Conservation (phyloP, 2,797 vertebrate species). For the Morus bassanus region DNA sequence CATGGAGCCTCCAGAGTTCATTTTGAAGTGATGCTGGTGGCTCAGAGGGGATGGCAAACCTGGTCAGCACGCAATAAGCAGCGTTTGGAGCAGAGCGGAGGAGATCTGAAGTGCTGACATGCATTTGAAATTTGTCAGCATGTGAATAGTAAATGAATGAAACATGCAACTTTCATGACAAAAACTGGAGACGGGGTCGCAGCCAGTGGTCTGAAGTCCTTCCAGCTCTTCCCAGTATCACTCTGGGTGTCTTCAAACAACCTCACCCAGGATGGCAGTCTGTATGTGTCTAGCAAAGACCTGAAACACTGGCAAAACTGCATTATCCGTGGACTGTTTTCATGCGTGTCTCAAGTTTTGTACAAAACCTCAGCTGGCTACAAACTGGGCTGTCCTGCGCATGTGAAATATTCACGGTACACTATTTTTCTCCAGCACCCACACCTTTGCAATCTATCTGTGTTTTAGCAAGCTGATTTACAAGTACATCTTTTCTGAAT, state of each 20-base stretch:
- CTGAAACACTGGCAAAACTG: background rate
- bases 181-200: background rate
- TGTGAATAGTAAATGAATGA: background rate
- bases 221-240: background rate
- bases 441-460: slow-evolving; percentile 25
- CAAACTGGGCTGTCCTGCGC: background rate
- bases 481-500: slow-evolving; percentile 45
- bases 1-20: background rate
- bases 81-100: background rate
- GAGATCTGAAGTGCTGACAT: background rate
- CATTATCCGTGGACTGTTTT: background rate
- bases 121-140: background rate
- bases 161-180: background rate
- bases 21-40: background rate
- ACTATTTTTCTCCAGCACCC: background rate
- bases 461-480: slow-evolving; percentile 39
- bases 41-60: background rate
- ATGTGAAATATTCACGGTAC: background rate
- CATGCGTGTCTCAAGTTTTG: background rate
- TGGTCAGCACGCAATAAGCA: background rate
- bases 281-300: background rate
- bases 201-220: background rate
- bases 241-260: background rate
- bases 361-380: background rate
- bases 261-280: background rate